Evolutionary conservation across 2,888 invertebrate species (phyloP), one percentile per base, ranked within the genome.

Genomic region (Chromoteleia sp.): DNA sequence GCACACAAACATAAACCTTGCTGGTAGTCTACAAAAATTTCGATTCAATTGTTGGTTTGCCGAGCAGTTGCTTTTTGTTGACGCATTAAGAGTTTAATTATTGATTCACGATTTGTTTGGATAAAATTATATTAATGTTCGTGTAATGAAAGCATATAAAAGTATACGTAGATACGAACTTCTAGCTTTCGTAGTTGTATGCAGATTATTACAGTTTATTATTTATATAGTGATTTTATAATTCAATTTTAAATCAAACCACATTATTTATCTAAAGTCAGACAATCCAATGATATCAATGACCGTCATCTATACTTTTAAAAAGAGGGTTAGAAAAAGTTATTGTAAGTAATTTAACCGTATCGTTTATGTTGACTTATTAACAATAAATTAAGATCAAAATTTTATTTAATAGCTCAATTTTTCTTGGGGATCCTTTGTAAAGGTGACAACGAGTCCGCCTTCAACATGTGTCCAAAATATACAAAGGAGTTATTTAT

Each of bases 371-470:
- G 12, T 41, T 17, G 1, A 43, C 3, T 2, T 25, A 12, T 12
- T 25, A 12, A 50, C 25, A 50, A 3, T n/a, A 30, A 52, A 30
- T 30, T 14, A 4, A 14, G 7, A 52, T 54, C 43, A 3, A 8
- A 59, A 41, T 43, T 29, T n/a, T 21, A 59, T 43, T 59, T 59
- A 43, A 43, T 59, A 43, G 43, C 41, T 29, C 59, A 59, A 41
- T 59, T 43, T 59, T 59, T 59, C 59, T 43, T n/a, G 43, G 29
- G 29, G 15, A 0, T n/a, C 39, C 17, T 59, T 59, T 59, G 59
- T 59, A 36, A 15, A 43, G 43, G 43, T 59, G 59, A 59, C 59
- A 59, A 59, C 43, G 59, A 29, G 1, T 59, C 59, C 59, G 59
- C 59, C 59, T 43, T 15, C 59, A 29, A 59, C 59, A 59, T 59